Conservation (phyloP, 2,888 invertebrate genomes). For the Andrena hattorfiana region DNA sequence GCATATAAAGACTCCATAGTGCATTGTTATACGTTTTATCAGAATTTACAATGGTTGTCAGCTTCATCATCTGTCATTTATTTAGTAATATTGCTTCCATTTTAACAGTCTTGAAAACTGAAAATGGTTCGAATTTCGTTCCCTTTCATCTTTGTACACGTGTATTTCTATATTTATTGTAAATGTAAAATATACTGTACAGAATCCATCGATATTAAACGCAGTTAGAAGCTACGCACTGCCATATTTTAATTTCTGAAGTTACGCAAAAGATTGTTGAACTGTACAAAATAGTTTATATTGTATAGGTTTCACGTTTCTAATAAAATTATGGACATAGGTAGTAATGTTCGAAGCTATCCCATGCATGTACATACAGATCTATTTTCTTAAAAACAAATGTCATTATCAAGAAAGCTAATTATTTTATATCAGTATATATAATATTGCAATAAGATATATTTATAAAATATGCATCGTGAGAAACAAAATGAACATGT, state of each 20-base stretch:
- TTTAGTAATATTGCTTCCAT: slow-evolving; percentile 15
- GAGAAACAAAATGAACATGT: slow-evolving; percentile 28
- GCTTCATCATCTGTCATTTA: slow-evolving; percentile 1
- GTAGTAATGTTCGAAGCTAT: slow-evolving; percentile 11
- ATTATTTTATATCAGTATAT: slow-evolving; percentile 38
- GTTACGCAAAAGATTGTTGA: slow-evolving; percentile 12
- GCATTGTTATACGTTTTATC: slow-evolving; percentile 7
- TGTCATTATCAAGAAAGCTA: slow-evolving; percentile 55
- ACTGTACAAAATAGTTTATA: slow-evolving; percentile 21
- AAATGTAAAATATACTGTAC: slow-evolving; percentile 19
- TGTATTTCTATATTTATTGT: slow-evolving; percentile 17
- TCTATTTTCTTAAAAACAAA: slow-evolving; percentile 23
- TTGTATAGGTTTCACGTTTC: slow-evolving; percentile 2
- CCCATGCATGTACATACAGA: slow-evolving; percentile 21
- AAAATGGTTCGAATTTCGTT: background rate
- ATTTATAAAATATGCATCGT: slow-evolving; percentile 34
- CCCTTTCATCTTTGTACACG: background rate
- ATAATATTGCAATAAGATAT: slow-evolving; percentile 47
- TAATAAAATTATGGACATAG: slow-evolving; percentile 20
- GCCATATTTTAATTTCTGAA: slow-evolving; percentile 40
- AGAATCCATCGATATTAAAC: slow-evolving; percentile 16
- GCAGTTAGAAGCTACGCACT: slow-evolving; percentile 35
- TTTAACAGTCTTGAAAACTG: background rate
- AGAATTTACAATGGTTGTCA: slow-evolving; percentile 17
- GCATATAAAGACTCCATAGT: slow-evolving; percentile 5